These are phyloP conservation scores for Drosophila ambigua DNA, from an alignment of 1,140 invertebrate species.

Conservation along the genomic window DNA sequence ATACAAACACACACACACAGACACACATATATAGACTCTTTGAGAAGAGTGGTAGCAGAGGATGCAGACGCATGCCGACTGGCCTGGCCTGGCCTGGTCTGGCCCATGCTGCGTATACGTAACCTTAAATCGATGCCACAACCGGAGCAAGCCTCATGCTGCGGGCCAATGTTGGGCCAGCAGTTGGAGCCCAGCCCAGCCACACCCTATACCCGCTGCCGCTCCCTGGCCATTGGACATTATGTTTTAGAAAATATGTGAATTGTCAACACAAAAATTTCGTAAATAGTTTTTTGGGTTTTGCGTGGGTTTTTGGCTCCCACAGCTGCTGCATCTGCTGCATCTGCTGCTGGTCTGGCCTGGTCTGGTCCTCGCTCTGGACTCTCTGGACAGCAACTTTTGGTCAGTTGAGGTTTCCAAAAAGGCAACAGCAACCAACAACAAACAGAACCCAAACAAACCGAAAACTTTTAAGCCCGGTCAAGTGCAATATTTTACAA, in stretches of 20 bases:
- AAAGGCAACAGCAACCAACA: constrained; percentile 25
- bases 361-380: not conserved
- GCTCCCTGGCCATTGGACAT: constrained; percentile 42
- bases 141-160: constrained; percentile 34
- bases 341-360: constrained; percentile 8
- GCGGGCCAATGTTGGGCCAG: constrained; percentile 72
- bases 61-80: constrained; percentile 1
- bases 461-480: constrained; percentile 64
- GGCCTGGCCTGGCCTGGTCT: constrained; percentile 32
- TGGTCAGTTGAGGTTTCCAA: constrained; percentile 71
- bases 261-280: constrained; percentile 83
- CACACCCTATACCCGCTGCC: constrained; percentile 21
- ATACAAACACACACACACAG: constrained; percentile 19
- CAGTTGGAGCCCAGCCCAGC: constrained; percentile 50
- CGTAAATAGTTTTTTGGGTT: constrained; percentile 78
- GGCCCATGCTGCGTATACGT: constrained; percentile 80
- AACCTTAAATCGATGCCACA: constrained; percentile 77
- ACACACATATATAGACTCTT: not conserved
- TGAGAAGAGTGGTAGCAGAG: too few relatives aligned
- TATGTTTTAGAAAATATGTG: constrained; percentile 83
- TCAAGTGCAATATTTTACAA: constrained; percentile 79
- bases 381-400: constrained; percentile 53
- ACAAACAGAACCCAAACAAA: constrained; percentile 41
- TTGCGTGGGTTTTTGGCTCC: constrained; percentile 49
- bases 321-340: constrained; percentile 1